phyloP scores from a whole-genome alignment of 2,113 vertebrate species.

The Phrynosoma platyrhinos region DNA sequence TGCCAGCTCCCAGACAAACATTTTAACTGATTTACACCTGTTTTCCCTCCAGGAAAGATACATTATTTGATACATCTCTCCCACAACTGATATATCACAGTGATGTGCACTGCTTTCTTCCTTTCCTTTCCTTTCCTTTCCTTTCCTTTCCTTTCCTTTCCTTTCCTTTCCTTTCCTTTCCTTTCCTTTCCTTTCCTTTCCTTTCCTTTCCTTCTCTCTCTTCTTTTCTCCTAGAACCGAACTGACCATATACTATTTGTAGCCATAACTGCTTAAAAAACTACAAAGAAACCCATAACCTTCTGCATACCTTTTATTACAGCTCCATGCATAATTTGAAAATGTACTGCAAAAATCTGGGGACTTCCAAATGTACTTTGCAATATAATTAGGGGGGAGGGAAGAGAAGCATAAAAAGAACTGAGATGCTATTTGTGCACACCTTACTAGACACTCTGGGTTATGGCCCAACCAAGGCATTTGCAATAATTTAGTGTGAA shows the following conservation, averaged over 20 bases:
- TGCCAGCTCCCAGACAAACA: conserved; percentile 70
- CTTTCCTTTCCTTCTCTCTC: neutral
- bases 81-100: conserved; percentile 62
- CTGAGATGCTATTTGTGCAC: neutral
- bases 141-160: too few species aligned
- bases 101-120: conserved; percentile 31
- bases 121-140: neutral
- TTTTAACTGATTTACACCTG: conserved; percentile 77
- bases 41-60: conserved; percentile 68
- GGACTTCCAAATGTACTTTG: neutral
- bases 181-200: too few species aligned
- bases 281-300: too few species aligned
- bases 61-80: conserved; percentile 68
- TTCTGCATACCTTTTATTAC: neutral
- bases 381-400: neutral
- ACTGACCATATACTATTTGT: conserved; percentile 50
- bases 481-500: conserved; percentile 20
- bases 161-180: too few species aligned
- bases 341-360: neutral
- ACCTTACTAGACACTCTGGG: neutral
- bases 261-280: conserved; percentile 11
- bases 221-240: conserved; percentile 61
- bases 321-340: neutral
- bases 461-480: neutral
- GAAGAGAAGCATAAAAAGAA: neutral